These are phyloP conservation scores for Gallinago stenura DNA, from an alignment of 2,797 vertebrate genomes.

Conservation along the genomic window DNA sequence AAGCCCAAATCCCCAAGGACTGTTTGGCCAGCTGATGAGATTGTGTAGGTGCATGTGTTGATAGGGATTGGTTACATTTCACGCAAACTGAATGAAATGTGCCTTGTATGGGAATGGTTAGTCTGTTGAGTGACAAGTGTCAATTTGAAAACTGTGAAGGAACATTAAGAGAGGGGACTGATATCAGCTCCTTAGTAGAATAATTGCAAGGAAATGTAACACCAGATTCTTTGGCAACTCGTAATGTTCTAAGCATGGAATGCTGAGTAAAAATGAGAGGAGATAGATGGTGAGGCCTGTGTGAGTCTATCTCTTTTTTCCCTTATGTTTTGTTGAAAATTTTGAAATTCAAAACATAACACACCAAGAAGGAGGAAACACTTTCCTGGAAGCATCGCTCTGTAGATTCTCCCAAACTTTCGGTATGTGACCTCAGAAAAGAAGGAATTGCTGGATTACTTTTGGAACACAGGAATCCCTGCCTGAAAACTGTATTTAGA, in stretches of 20 bases:
- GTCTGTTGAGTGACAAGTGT: background rate
- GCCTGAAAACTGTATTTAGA: background rate
- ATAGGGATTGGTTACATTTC: background rate
- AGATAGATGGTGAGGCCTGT: background rate
- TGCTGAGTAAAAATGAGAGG: fast-evolving
- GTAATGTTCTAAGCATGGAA: background rate
- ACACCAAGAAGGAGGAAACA: background rate
- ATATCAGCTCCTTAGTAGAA: background rate
- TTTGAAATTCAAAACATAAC: background rate
- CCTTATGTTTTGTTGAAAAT: background rate
- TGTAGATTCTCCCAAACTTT: background rate
- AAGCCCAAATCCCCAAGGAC: background rate
- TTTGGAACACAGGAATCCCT: background rate
- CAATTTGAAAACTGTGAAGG: background rate
- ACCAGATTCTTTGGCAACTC: background rate
- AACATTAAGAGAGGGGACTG: background rate
- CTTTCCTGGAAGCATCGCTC: background rate
- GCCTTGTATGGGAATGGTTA: background rate
- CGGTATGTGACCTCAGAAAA: background rate
- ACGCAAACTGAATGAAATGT: background rate
- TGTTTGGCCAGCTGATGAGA: background rate
- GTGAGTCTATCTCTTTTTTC: background rate
- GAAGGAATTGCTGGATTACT: background rate
- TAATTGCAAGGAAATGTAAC: background rate
- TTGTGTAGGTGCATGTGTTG: background rate